Evolutionary conservation across 2,888 invertebrate genomes (phyloP).

Genomic region (Eustalomyia histrio): DNA sequence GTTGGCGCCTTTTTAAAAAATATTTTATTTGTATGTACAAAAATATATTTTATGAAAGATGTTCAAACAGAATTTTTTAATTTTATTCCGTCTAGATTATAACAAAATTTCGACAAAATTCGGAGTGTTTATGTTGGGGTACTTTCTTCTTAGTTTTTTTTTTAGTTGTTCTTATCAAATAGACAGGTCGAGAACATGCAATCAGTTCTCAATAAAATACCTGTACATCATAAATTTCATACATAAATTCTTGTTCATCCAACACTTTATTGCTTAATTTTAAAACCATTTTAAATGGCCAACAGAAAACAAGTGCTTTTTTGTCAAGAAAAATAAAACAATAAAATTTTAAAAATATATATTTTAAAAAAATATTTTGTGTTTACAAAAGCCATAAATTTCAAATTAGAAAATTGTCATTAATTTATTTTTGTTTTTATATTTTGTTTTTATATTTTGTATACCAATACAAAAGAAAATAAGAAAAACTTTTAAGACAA

Average conservation of each 20-base stretch:
- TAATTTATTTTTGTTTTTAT: constrained; percentile 10
- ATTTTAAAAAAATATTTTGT: constrained; percentile 12
- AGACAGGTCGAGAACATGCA: constrained; percentile 57
- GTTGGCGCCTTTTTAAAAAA: too few relatives aligned
- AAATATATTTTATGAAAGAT: too few relatives aligned
- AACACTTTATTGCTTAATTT: constrained; percentile 24
- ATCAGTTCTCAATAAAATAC: constrained; percentile 28
- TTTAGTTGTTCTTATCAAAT: constrained; percentile 34
- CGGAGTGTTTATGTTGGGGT: too few relatives aligned
- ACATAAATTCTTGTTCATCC: constrained; percentile 34
- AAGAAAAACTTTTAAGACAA: constrained; percentile 18
- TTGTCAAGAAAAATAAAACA: background rate
- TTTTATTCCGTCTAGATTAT: too few relatives aligned
- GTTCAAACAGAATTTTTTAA: too few relatives aligned
- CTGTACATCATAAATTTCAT: constrained; percentile 32
- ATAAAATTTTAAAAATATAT: constrained; percentile 21
- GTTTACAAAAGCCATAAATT: constrained; percentile 36
- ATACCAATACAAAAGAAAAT: background rate
- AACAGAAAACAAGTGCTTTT: constrained; percentile 46
- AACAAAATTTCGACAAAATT: too few relatives aligned
- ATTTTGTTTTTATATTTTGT: constrained; percentile 1
- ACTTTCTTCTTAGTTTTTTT: too few relatives aligned
- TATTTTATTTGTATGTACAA: too few relatives aligned
- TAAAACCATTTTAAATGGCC: constrained; percentile 45
- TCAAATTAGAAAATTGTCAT: constrained; percentile 50